A percentile compares a stretch with the other conserved stretches of the same genome.
These are phyloP conservation scores for Carlito syrichta DNA, from an alignment of 2,113 vertebrate genomes.

Conservation along the genomic window DNA sequence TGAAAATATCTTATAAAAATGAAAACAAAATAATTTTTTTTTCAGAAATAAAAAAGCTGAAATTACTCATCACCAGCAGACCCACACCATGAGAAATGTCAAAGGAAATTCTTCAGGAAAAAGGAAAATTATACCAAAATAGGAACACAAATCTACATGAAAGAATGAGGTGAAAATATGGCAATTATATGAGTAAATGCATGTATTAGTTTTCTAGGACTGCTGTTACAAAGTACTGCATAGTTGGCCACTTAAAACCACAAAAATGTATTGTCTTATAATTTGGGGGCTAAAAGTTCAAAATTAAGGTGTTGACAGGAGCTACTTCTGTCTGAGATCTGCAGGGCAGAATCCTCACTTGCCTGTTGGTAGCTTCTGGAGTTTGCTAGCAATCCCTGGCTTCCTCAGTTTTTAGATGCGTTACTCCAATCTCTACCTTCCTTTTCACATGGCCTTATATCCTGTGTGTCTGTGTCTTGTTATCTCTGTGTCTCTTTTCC, in stretches of 20 bases:
- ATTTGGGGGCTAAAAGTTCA: neutral
- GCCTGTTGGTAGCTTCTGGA: neutral
- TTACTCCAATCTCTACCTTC: neutral
- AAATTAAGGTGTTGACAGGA: neutral
- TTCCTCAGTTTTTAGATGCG: neutral
- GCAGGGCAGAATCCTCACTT: neutral
- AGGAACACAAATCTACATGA: neutral
- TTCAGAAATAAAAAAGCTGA: neutral
- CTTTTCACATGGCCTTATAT: neutral
- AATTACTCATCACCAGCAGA: neutral
- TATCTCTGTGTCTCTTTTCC: neutral
- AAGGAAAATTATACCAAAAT: neutral
- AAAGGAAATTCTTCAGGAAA: neutral
- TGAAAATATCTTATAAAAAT: neutral
- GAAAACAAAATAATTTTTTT: neutral
- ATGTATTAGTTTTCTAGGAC: neutral
- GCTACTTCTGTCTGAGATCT: neutral
- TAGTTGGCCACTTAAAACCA: neutral
- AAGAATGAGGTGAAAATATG: neutral
- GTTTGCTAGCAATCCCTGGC: neutral
- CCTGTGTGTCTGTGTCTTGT: neutral
- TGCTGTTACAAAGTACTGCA: neutral
- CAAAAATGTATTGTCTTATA: neutral
- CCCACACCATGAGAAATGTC: neutral
- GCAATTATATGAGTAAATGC: neutral